phyloP scores from a whole-genome alignment of 2,113 vertebrate species.

The Corvus cornix region DNA sequence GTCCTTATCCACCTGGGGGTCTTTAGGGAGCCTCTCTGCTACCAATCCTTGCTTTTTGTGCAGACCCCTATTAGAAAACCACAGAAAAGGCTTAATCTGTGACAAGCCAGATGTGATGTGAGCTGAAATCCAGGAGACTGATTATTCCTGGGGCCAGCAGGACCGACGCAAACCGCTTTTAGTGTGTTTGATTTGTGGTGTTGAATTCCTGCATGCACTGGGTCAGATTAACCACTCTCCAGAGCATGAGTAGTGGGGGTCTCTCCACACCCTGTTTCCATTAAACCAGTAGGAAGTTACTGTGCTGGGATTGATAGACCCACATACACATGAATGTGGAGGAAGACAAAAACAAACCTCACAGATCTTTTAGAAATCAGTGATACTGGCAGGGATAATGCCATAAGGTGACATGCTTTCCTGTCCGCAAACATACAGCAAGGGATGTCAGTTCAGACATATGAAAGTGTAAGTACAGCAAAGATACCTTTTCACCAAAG shows the following conservation, averaged over 20 bases:
- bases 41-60: neutral
- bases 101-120: neutral
- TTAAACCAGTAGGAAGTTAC: neutral
- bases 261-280: neutral
- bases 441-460: neutral
- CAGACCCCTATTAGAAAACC: neutral
- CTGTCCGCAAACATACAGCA: neutral
- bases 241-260: neutral
- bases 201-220: neutral
- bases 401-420: neutral
- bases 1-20: neutral
- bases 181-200: neutral
- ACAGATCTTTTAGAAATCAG: neutral
- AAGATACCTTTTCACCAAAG: neutral
- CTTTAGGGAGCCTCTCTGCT: neutral
- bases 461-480: neutral
- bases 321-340: fast-evolving
- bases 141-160: neutral
- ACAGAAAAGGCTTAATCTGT: neutral
- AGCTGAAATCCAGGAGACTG: neutral
- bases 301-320: neutral
- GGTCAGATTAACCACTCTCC: neutral
- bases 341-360: neutral
- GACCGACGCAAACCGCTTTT: fast-evolving
- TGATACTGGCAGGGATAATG: neutral